Evolutionary conservation across 1,140 invertebrate genomes (phyloP).

Genomic region (Drosophila triauraria): DNA sequence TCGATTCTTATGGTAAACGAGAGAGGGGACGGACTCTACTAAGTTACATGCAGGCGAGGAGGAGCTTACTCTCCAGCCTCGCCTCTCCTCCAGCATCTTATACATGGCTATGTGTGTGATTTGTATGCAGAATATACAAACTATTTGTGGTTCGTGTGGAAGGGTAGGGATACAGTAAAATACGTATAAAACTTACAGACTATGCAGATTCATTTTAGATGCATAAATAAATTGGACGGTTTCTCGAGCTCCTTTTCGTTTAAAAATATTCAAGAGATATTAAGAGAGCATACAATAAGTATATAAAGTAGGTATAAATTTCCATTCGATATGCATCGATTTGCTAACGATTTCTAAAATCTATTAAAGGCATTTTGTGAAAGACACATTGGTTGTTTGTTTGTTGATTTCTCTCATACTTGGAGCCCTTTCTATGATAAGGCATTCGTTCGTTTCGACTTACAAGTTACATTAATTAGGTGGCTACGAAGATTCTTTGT

Average conservation of each 20-base stretch:
- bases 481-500: slow-evolving; percentile 36
- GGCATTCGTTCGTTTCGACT: slow-evolving; percentile 42
- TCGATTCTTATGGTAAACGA: slow-evolving; percentile 47
- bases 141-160: slow-evolving; percentile 36
- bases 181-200: slow-evolving; percentile 70
- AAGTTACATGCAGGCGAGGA: not conserved
- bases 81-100: slow-evolving; percentile 9
- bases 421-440: slow-evolving; percentile 61
- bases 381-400: slow-evolving; percentile 66
- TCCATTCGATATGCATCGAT: slow-evolving; percentile 50
- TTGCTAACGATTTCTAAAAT: slow-evolving; percentile 79
- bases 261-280: slow-evolving; percentile 33
- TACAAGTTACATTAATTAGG: slow-evolving; percentile 44
- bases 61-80: not conserved
- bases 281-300: not conserved
- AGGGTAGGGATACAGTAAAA: slow-evolving; percentile 9
- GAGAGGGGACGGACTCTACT: slow-evolving; percentile 50
- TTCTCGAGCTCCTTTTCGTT: slow-evolving; percentile 24
- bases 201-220: slow-evolving; percentile 70
- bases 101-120: slow-evolving; percentile 39
- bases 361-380: slow-evolving; percentile 82
- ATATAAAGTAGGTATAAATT: slow-evolving; percentile 29
- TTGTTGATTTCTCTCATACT: slow-evolving; percentile 33
- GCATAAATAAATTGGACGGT: slow-evolving; percentile 63
- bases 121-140: slow-evolving; percentile 26